Percentiles rank a stretch among this genome's conserved stretches.
Conservation (phyloP, 2,113 vertebrate genomes). For the Cyphomyrus plagiostoma region DNA sequence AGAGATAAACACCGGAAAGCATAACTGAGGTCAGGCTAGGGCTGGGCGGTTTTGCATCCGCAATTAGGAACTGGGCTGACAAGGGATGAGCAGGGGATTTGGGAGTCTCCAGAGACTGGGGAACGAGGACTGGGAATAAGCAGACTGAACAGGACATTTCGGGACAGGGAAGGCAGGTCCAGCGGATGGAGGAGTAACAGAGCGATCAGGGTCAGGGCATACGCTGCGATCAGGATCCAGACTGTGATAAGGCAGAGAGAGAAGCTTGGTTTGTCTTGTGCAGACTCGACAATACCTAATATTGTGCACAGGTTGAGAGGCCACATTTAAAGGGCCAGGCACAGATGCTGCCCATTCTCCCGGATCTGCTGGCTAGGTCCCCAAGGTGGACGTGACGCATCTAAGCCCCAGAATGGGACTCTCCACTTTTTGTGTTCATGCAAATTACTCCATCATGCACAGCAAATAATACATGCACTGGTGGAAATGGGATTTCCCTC, state of each 20-base stretch:
- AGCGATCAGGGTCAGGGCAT: not conserved
- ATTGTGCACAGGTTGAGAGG: no score
- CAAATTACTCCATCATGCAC: not conserved
- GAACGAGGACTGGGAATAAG: not conserved
- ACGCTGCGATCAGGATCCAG: not conserved
- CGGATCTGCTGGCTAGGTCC: no score
- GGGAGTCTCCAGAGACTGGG: not conserved
- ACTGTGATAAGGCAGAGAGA: not conserved
- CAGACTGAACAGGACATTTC: not conserved
- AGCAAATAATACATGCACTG: not conserved
- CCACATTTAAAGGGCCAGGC: no score
- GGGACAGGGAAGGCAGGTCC: not conserved
- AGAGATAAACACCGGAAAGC: not conserved
- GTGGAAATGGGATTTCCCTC: slow-evolving; percentile 19
- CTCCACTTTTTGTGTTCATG: not conserved
- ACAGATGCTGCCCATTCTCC: no score
- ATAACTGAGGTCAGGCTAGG: not conserved
- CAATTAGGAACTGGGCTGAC: not conserved
- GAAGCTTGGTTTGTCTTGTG: not conserved
- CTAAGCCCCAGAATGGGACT: not conserved
- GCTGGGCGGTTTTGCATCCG: not conserved
- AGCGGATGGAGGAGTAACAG: not conserved
- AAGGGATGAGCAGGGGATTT: not conserved
- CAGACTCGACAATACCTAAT: not conserved
- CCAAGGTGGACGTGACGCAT: not conserved